Base-by-base conservation (phyloP, 1,140 invertebrate genomes). In the Heliconius hewitsoni region DNA sequence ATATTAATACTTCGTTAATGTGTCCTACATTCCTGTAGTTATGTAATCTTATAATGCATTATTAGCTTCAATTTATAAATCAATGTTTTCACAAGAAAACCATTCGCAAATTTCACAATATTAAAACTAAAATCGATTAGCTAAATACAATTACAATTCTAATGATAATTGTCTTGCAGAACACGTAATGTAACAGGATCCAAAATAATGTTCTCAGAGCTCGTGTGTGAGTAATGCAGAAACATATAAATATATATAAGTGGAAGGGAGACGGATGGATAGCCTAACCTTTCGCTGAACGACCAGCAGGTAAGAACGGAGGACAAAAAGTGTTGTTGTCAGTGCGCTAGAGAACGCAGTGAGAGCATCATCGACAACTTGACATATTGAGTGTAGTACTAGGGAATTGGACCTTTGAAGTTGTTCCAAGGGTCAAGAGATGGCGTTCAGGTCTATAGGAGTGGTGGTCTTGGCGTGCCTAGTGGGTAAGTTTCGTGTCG, bases 111-210 rank as follows among this genome's bases (percentile, higher is more conserved):
- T 74, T 73, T 74, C 52, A n/a, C 77, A 82, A 79, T 71, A 71
- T 66, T 66, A 39, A 11, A 71, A 74, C 75, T 18, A 74, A 39
- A 55, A 46, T 74, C 34, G 73, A 74, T 75, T 75, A 75, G 42
- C 23, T 74, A 78, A 76, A 73, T 77, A 55, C 13, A 42, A 34
- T 76, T 42, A 66, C 27, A 66, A 6, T 66, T 77, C 72, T 81
- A 81, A 81, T 52, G 76, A 82, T 89, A 91, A 89, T 92, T 90
- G 83, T 87, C 86, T 91, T 91, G 87, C 91, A 82, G 85, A 90
- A 87, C 91, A 91, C 90, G 91, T 94, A 86, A 79, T 85, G 89
- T 92, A 94, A 94, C 92, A 92, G 92, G 92, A 94, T 92, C 85
- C 87, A 85, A 87, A 37, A 37, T 37, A 37, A 84, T 84, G 76